phyloP scores from a whole-genome alignment of 2,113 vertebrate species.

The pig (Sus scrofa) region T2T-Sscrofa CM000821.6:11431501-11432000 shows the following conservation, averaged over 20 bases:
- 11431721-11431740: not conserved
- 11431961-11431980: not conserved
- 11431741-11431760: not conserved
- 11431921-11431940: not conserved
- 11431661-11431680: constrained; percentile 37
- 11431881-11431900: not conserved
- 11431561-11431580: constrained; percentile 74
- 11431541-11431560: constrained; percentile 79
- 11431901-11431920: not conserved
- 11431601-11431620: not conserved
- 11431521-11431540: constrained; percentile 77
- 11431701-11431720: not conserved
- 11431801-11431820: not conserved
- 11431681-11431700: not conserved
- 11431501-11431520: constrained; percentile 74
- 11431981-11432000: not conserved
- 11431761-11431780: not conserved
- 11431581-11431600: constrained; percentile 55
- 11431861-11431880: not conserved
- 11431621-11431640: not conserved
- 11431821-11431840: not conserved
- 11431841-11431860: not conserved
- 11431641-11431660: not conserved
- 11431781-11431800: constrained; percentile 27
- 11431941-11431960: not conserved